These are phyloP conservation scores for Trididemnum clinides DNA, from an alignment of 23 tunicate genomes.

Conservation along the genomic window DNA sequence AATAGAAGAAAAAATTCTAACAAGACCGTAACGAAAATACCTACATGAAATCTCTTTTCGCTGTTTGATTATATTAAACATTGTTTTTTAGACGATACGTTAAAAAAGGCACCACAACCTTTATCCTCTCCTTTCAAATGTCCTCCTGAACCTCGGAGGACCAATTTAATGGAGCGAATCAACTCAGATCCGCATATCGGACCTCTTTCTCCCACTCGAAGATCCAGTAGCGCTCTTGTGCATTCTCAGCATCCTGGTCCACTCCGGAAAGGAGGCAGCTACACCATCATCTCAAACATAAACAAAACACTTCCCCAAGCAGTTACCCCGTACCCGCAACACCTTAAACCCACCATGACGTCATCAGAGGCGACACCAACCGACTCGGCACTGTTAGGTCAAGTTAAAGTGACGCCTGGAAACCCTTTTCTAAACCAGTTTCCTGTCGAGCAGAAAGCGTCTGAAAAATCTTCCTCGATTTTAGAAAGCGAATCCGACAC, in stretches of 20 bases:
- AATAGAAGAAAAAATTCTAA: too few species aligned
- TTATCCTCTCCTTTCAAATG: not conserved
- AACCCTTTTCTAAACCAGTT: constrained; percentile 53
- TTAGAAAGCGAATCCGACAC: too few species aligned
- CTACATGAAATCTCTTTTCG: too few species aligned
- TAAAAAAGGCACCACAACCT: too few species aligned
- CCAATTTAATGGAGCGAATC: constrained; percentile 11
- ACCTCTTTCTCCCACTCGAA: constrained; percentile 44
- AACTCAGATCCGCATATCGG: constrained; percentile 31
- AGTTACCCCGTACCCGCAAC: constrained; percentile 55
- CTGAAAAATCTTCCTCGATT: too few species aligned
- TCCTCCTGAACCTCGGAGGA: constrained; percentile 6
- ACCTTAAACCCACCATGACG: not conserved
- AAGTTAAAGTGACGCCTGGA: not conserved
- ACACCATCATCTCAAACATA: constrained; percentile 51
- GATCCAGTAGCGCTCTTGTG: not conserved
- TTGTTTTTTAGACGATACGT: too few species aligned
- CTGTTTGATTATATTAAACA: too few species aligned
- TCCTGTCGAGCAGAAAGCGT: too few species aligned
- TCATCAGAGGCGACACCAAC: too few species aligned
- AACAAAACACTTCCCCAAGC: constrained; percentile 76
- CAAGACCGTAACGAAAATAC: too few species aligned
- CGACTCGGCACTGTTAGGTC: not conserved
- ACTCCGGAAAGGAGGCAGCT: constrained; percentile 19
- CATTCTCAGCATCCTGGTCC: not conserved